phyloP scores from a whole-genome alignment of 35 echinoderm and acorn worm species.

The Lytechinus variegatus region DNA sequence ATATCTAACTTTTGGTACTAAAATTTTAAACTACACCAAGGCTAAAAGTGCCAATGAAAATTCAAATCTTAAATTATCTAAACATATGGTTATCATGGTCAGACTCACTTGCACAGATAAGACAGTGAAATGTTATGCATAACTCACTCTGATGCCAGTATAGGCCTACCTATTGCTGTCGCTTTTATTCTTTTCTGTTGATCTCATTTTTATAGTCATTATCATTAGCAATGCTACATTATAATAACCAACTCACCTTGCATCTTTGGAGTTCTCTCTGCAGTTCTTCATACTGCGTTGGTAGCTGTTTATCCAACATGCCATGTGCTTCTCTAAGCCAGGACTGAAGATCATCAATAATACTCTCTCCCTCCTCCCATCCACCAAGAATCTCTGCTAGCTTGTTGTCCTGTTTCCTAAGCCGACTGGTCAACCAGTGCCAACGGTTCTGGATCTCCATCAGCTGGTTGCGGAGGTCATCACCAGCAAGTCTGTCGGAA shows the following conservation, averaged over 20 bases:
- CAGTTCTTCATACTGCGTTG: slow-evolving; percentile 81
- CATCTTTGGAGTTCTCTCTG: slow-evolving; percentile 74
- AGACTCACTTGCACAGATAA: too few species aligned
- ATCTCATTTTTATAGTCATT: too few species aligned
- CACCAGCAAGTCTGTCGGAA: slow-evolving; percentile 71
- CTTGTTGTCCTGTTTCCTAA: slow-evolving; percentile 62
- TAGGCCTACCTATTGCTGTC: too few species aligned
- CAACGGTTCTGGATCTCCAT: slow-evolving; percentile 81
- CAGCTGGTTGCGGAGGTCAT: slow-evolving; percentile 74
- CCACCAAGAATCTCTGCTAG: slow-evolving; percentile 71
- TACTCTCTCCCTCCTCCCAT: slow-evolving; percentile 82
- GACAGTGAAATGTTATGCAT: too few species aligned
- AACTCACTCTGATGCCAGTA: too few species aligned
- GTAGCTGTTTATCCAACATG: slow-evolving; percentile 61
- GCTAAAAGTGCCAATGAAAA: too few species aligned
- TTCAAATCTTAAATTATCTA: too few species aligned
- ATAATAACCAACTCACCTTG: slow-evolving; percentile 61
- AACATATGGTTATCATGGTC: too few species aligned
- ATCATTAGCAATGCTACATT: too few species aligned
- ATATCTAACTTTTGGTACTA: too few species aligned
- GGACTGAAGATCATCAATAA: slow-evolving; percentile 72
- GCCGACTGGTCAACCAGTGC: slow-evolving; percentile 73
- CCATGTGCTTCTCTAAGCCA: slow-evolving; percentile 76
- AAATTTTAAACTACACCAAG: too few species aligned
- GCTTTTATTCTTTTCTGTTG: too few species aligned